Percentiles rank a stretch among this genome's conserved stretches.
These are phyloP conservation scores for Pogona vitticeps DNA, from an alignment of 2,113 vertebrate genomes.

Conservation along the genomic window DNA sequence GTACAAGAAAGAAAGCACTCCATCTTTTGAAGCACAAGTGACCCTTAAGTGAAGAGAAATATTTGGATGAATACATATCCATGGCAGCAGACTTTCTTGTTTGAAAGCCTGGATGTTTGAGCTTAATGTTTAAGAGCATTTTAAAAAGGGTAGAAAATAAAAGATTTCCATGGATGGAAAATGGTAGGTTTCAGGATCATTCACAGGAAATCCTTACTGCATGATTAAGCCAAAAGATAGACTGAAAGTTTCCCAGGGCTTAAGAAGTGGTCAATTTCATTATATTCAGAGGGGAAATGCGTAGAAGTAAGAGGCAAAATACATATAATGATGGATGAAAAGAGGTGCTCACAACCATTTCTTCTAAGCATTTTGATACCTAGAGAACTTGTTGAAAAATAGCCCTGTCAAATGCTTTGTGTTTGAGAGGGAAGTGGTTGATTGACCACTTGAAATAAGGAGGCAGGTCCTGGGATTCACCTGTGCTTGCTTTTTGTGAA, in stretches of 20 bases:
- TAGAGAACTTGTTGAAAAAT: too few species aligned
- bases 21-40: background rate
- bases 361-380: too few species aligned
- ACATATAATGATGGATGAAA: background rate
- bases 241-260: background rate
- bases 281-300: too few species aligned
- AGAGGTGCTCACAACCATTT: background rate
- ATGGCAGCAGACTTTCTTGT: background rate
- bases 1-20: too few species aligned
- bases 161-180: background rate
- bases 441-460: too few species aligned
- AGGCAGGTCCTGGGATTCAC: too few species aligned
- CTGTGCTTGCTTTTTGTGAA: too few species aligned
- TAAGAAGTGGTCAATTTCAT: background rate
- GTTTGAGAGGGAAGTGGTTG: too few species aligned
- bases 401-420: too few species aligned
- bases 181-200: background rate
- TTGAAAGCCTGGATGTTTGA: background rate
- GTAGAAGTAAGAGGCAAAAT: too few species aligned
- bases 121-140: fast-evolving
- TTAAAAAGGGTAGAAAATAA: background rate
- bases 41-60: background rate
- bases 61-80: background rate
- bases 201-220: background rate
- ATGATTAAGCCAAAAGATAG: background rate